Base-by-base conservation (phyloP, 1,140 invertebrate species). In the Contarinia nasturtii region DNA sequence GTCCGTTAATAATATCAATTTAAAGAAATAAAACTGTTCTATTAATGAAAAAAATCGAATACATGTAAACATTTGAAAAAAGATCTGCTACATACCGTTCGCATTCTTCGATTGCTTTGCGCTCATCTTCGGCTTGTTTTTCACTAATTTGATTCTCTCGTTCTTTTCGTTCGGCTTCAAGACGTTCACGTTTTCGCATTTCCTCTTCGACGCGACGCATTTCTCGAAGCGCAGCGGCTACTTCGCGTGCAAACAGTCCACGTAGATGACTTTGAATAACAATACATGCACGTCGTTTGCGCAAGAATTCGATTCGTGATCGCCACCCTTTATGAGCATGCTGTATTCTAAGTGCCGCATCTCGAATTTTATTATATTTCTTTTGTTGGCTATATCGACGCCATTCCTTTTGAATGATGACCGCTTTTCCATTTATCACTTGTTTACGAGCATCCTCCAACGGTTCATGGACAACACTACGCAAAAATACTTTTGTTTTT, bases 181-280 rank as follows among this genome's bases (percentile, higher is more conserved):
- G 17, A 27, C 79, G 74, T 55, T 87, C 82, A 46, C 84, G 69
- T 55, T 83, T 75, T 48, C 79, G 71, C 73, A 90, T 85, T 68
- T 93, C 88, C 58, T 91, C 86, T 63, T 95, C 89, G 21, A 93
- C 82, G n/a, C 82, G 69, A 53, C 81, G 74, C 82, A 91, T 89
- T 71, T 93, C 86, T 1, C 85, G 67, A 41, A 94, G 60, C 2
- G 87, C 86, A 7, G 79, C 67, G 0, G 90, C 90, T 10, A 80
- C 78, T 63, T 88, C 84, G 43, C 90, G 67, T 0, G 89, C 90
- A 67, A 91, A 91, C 55, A 89, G 86, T 38, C 90, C 90, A 33
- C 91, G 70, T 42, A 91, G 65, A 67, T 84, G 83, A 50, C 86
- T 79, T 69, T 96, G 91, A 51, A 96, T 85, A 2, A 89, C 79